Base-by-base conservation (phyloP, 2,113 vertebrate genomes). In the Propithecus coquereli region DNA sequence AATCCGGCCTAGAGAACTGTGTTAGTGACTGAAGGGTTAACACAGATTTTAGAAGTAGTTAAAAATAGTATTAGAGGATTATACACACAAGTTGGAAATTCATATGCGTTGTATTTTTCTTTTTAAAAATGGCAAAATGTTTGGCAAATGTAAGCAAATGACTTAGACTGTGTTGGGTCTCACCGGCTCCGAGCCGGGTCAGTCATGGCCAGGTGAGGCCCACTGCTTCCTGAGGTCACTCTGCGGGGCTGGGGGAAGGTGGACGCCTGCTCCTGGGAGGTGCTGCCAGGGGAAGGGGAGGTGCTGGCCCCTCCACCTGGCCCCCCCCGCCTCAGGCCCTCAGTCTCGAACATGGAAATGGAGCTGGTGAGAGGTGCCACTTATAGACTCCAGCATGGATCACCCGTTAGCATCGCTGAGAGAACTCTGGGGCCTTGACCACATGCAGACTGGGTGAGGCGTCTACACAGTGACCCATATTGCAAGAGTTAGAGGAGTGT, bases 121-220 rank as follows among this genome's bases (percentile, higher is more conserved):
- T 93, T 85, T 52, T 27, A 97, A 98, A 98, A 98, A 97, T 97
- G 98, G 98, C 96, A 98, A 98, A 98, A 98, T 80, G 45, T 98
- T 98, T 98, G 98, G 98, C 98, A 98, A 98, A 98, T 97, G 98
- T 98, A 97, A 98, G 98, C 97, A 97, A 97, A 98, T 92, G 97
- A 95, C 96, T 98, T 91, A 98, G 98, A 97, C 98, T 98, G 90
- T n/a, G 81, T 84, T 76, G 98, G 97, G 97, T 96, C 96, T 96
- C 97, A 85, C 86, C 79, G 94, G 97, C 98, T 98, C 90, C 96
- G 98, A 98, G 98, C 84, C 0, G 2, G 47, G 98, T 95, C 97
- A 87, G 97, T 98, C 97, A 97, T 97, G 97, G 97, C 90, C 97
- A 71, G 97, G 65, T 0, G 81, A 94, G 94, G 71, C 92, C 97